Evolutionary conservation across 2,113 vertebrate genomes (phyloP).

Genomic region (Zosterops borbonicus): DNA sequence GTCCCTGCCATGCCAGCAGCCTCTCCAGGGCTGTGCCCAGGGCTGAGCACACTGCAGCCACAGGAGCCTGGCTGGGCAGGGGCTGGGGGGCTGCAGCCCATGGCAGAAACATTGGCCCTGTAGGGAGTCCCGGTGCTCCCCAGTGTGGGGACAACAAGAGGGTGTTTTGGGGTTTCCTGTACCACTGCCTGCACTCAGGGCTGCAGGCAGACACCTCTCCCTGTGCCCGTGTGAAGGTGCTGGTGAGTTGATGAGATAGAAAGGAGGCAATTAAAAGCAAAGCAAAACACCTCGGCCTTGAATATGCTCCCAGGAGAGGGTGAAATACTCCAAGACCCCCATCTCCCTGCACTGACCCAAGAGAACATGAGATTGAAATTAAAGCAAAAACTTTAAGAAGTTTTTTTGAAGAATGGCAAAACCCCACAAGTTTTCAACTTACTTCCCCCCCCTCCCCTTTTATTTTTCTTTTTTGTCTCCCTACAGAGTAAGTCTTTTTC

Average conservation of each 20-base stretch:
- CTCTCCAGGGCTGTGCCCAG: fast-evolving
- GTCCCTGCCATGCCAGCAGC: fast-evolving
- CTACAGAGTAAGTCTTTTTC: background rate
- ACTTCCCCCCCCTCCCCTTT: fast-evolving
- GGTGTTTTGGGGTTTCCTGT: background rate
- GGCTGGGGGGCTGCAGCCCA: background rate
- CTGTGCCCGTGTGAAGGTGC: background rate
- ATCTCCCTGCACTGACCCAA: too few species aligned
- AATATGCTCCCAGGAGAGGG: background rate
- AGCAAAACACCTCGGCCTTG: fast-evolving
- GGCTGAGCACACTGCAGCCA: background rate
- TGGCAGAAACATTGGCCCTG: fast-evolving
- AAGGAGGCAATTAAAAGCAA: background rate
- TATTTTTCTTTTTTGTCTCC: background rate
- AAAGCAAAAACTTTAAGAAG: background rate
- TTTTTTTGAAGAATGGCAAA: background rate
- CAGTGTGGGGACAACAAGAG: fast-evolving
- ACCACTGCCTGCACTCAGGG: fast-evolving
- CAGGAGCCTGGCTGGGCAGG: fast-evolving
- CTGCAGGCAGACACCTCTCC: background rate
- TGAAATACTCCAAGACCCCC: background rate
- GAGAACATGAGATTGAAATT: fast-evolving
- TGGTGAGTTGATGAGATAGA: background rate
- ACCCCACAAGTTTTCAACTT: background rate
- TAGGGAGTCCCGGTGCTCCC: fast-evolving